Percentiles rank a stretch among this genome's conserved stretches.
These are phyloP conservation scores for Drosophila obscura DNA, from an alignment of 1,140 invertebrate species.

Conservation along the genomic window DNA sequence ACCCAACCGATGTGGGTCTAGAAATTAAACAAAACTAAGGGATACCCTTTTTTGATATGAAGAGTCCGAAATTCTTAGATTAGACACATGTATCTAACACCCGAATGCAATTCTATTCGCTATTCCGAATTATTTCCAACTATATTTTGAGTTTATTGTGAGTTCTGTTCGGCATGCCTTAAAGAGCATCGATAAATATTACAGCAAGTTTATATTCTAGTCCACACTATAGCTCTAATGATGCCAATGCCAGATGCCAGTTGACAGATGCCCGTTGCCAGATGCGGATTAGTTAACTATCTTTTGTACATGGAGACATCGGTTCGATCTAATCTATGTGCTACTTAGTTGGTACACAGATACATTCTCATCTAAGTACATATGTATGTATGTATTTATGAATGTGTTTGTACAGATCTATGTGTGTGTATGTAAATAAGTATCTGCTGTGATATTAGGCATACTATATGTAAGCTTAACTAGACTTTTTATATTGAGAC, in stretches of 20 bases:
- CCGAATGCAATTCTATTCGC: neutral
- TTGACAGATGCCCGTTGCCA: neutral
- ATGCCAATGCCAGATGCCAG: constrained; percentile 26
- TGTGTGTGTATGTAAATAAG: constrained; percentile 46
- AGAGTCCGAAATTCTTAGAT: too few species aligned
- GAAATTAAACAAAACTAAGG: neutral
- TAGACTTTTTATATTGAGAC: constrained; percentile 66
- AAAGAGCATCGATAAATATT: constrained; percentile 73
- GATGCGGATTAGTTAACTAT: constrained; percentile 38
- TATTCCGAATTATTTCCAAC: constrained; percentile 31
- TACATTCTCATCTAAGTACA: constrained; percentile 11
- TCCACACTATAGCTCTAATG: constrained; percentile 53
- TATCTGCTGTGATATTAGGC: constrained; percentile 50
- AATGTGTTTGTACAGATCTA: constrained; percentile 33
- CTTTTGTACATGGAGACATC: constrained; percentile 80
- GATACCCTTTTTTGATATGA: too few species aligned
- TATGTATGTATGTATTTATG: constrained; percentile 31
- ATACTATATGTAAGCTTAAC: constrained; percentile 43
- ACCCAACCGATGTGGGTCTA: neutral
- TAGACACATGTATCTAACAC: too few species aligned
- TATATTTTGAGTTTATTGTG: constrained; percentile 76
- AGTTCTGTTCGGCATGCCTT: constrained; percentile 56
- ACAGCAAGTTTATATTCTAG: constrained; percentile 68
- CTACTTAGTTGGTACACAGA: constrained; percentile 33
- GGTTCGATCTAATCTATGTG: constrained; percentile 57